Percentiles rank a stretch among this genome's conserved stretches.
phyloP scores from a whole-genome alignment of 2,888 invertebrate species.

The Amaurobius ferox region DNA sequence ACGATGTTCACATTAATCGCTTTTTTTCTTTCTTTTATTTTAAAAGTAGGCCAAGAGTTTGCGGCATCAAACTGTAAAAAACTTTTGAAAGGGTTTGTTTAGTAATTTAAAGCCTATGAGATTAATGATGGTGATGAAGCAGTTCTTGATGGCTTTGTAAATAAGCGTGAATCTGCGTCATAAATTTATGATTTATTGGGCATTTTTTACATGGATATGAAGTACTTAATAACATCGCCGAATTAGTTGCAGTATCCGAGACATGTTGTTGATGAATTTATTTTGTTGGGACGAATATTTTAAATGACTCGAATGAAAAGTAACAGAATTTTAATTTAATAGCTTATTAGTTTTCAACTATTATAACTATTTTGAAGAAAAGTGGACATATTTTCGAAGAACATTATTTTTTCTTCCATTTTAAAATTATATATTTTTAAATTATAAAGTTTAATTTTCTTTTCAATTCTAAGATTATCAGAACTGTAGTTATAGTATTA shows the following conservation, averaged over 20 bases:
- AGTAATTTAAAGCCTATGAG: background rate
- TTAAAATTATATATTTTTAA: too few species aligned
- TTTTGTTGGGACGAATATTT: too few species aligned
- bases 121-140: slow-evolving; percentile 14
- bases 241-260: background rate
- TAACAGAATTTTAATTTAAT: too few species aligned
- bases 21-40: background rate
- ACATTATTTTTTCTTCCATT: too few species aligned
- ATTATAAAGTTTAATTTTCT: too few species aligned
- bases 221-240: background rate
- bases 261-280: background rate
- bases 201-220: background rate
- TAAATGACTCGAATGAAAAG: too few species aligned
- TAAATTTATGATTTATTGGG: slow-evolving; percentile 1
- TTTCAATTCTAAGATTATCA: too few species aligned
- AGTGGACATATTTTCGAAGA: too few species aligned
- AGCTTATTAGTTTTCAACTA: too few species aligned
- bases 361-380: too few species aligned
- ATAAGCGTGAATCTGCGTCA: background rate
- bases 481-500: too few species aligned
- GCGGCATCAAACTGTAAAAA: background rate
- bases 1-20: slow-evolving; percentile 5
- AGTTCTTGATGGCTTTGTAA: background rate
- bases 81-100: background rate
- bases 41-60: slow-evolving; percentile 23